Evolutionary conservation across 1,140 invertebrate genomes (phyloP).

Genomic region (Drosophila subpulchrella): DNA sequence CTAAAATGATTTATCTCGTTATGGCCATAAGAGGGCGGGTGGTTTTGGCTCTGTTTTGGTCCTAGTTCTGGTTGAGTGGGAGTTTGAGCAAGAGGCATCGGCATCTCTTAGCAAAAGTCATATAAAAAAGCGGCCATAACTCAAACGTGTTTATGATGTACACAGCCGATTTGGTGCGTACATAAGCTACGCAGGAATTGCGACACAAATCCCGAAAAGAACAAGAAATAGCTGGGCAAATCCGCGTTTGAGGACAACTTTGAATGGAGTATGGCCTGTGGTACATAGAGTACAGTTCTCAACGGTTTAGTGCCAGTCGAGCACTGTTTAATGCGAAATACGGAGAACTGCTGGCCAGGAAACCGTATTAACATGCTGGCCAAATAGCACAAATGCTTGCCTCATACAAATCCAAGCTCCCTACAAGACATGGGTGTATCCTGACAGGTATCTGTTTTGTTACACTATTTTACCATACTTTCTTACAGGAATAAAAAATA

Average conservation of each 20-base stretch:
- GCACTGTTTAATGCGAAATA: conserved; percentile 45
- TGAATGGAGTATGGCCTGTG: conserved; percentile 21
- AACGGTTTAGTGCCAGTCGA: conserved; percentile 48
- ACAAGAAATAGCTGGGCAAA: conserved; percentile 3
- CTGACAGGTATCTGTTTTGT: not conserved
- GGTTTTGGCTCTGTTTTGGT: not conserved
- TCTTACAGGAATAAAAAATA: too few relatives aligned
- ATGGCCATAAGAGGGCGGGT: conserved; percentile 36
- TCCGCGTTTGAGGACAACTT: conserved; percentile 16
- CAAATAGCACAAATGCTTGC: conserved; percentile 47
- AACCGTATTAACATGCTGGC: conserved; percentile 61
- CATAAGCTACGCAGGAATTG: conserved; percentile 31
- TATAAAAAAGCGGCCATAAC: conserved; percentile 70
- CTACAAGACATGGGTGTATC: conserved; percentile 14
- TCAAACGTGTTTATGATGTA: conserved; percentile 79
- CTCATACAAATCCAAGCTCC: conserved; percentile 49
- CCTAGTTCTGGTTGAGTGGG: not conserved
- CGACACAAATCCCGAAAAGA: conserved; percentile 41
- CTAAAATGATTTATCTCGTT: conserved; percentile 84
- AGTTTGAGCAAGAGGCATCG: conserved; percentile 10
- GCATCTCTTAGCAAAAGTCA: conserved; percentile 59
- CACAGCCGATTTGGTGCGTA: conserved; percentile 45
- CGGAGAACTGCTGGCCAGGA: conserved; percentile 6
- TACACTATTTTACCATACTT: not conserved
- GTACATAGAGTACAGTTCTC: conserved; percentile 28